Conservation (phyloP, 2,797 vertebrate genomes). For the Falco rusticolus region DNA sequence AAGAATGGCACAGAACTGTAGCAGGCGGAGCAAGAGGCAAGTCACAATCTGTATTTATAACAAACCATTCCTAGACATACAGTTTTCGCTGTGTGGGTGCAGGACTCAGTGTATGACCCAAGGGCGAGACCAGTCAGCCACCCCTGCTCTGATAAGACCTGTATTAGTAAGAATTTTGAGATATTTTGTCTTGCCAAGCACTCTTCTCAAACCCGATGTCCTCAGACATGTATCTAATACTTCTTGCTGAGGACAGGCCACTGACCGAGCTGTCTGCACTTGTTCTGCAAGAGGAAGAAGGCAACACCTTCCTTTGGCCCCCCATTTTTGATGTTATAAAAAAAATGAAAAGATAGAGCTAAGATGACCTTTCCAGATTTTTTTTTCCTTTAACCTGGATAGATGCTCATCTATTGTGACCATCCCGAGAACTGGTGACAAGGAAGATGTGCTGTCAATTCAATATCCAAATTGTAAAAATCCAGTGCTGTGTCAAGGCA, state of each 20-base stretch:
- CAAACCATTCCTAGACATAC: neutral
- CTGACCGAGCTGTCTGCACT: neutral
- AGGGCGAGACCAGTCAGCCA: neutral
- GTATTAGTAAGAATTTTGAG: neutral
- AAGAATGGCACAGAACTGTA: neutral
- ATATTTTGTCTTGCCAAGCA: neutral
- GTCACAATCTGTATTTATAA: neutral
- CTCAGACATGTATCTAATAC: neutral
- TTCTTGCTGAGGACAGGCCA: neutral
- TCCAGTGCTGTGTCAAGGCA: neutral
- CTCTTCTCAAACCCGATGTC: neutral
- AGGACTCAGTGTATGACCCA: neutral
- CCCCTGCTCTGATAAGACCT: neutral
- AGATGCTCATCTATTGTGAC: rapidly evolving
- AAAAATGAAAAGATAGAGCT: neutral
- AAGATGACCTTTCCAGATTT: neutral
- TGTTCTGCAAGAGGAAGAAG: neutral
- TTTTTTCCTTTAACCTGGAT: neutral
- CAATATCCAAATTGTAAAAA: neutral
- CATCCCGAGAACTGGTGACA: neutral
- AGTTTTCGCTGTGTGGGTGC: rapidly evolving
- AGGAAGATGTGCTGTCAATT: neutral
- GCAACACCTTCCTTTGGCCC: neutral
- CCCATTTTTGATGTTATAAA: neutral
- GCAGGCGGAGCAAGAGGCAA: neutral